These are phyloP conservation scores for Caenorhabditis brenneri DNA, from an alignment of 1,140 invertebrate genomes.

Conservation along the genomic window DNA sequence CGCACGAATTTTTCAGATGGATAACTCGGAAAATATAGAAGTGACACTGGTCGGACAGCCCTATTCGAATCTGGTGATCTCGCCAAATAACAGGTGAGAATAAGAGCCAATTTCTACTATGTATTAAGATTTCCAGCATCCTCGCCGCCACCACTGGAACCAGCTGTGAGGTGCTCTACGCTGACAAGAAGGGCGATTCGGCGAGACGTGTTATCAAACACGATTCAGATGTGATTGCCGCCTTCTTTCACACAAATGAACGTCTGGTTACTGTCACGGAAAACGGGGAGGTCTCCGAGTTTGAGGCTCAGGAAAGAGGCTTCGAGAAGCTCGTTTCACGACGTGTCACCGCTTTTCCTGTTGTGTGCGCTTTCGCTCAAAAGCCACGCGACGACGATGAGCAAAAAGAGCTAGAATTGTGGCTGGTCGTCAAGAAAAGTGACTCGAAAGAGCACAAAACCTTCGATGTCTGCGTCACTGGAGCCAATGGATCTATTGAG, in stretches of 20 bases:
- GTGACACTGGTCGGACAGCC: constrained; percentile 5
- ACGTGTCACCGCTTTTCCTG: constrained; percentile 19
- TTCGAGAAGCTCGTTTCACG: not conserved
- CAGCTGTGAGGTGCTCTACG: not conserved
- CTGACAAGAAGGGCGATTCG: not conserved
- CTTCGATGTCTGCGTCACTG: not conserved
- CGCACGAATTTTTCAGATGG: not conserved
- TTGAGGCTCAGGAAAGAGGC: not conserved
- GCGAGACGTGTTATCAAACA: not conserved
- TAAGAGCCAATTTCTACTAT: no score
- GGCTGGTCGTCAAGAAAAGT: constrained; percentile 4
- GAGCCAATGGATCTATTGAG: constrained; percentile 1
- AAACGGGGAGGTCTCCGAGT: constrained; percentile 15
- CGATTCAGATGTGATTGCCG: not conserved
- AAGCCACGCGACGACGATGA: not conserved
- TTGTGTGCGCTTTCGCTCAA: constrained; percentile 8
- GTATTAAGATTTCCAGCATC: not conserved
- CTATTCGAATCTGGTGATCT: constrained; percentile 23
- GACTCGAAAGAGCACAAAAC: not conserved
- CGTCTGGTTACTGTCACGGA: constrained; percentile 18
- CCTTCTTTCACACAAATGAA: not conserved
- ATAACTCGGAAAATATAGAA: not conserved
- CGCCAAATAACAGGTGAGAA: constrained; percentile 2
- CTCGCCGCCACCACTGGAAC: not conserved
- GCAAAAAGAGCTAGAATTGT: constrained; percentile 9